phyloP scores from a whole-genome alignment of 2,113 vertebrate species.

The Amblyornis subalaris region DNA sequence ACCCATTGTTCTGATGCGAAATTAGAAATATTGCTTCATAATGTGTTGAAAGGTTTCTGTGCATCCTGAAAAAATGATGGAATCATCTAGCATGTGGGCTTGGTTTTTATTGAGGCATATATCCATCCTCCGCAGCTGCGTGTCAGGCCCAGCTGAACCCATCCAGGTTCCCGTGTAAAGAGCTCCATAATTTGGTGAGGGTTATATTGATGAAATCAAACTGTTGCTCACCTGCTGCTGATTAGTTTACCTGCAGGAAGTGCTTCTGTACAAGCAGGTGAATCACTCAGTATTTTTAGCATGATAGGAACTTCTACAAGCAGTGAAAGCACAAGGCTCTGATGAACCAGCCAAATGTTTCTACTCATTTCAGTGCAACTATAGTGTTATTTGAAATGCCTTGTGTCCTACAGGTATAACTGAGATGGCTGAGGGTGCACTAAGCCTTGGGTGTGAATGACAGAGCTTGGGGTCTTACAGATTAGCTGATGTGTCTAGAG shows the following conservation, averaged over 20 bases:
- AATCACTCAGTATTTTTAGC: background rate
- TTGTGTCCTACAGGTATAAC: background rate
- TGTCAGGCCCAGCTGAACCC: background rate
- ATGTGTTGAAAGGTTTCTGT: background rate
- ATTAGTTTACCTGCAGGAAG: background rate
- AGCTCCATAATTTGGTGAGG: background rate
- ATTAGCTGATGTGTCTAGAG: background rate
- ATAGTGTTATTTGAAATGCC: background rate
- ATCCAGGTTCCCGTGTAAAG: background rate
- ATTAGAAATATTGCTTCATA: background rate
- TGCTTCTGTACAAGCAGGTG: background rate
- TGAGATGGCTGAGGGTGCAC: background rate
- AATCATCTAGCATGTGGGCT: background rate
- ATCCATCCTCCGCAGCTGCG: background rate
- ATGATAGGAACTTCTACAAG: background rate
- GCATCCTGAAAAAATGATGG: background rate
- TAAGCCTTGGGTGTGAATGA: background rate
- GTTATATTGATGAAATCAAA: background rate
- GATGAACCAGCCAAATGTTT: background rate
- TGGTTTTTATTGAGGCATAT: background rate
- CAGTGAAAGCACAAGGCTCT: background rate
- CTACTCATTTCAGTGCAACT: background rate
- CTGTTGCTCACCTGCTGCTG: background rate
- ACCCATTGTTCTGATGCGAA: background rate
- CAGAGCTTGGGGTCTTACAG: background rate